Conservation (phyloP, 2,888 invertebrate species). For the Exephanes ischioxanthus region DNA sequence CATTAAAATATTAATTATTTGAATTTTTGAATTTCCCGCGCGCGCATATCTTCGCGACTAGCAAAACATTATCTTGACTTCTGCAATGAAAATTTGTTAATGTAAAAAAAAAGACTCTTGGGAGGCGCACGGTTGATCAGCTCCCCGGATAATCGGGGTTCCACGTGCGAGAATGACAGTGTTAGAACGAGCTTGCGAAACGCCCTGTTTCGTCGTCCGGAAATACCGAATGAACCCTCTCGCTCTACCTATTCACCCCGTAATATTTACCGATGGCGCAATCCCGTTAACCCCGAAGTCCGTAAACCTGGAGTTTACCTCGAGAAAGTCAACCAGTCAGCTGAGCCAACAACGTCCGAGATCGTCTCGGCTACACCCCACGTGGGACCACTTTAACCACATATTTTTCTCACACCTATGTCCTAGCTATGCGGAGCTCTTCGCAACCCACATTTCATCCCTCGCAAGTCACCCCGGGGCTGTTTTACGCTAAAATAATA, state of each 20-base stretch:
- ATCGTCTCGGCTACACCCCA: slow-evolving; percentile 43
- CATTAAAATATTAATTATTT: too few species aligned
- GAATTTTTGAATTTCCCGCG: neutral
- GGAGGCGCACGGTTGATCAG: neutral
- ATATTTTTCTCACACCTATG: slow-evolving; percentile 50
- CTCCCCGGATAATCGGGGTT: neutral
- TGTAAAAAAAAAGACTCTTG: too few species aligned
- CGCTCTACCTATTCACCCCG: neutral
- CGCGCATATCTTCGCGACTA: neutral
- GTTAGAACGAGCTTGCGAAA: neutral
- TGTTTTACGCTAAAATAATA: slow-evolving; percentile 42
- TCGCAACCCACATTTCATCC: slow-evolving; percentile 12
- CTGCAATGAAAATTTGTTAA: neutral
- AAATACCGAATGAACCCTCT: neutral
- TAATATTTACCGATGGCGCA: slow-evolving; percentile 1
- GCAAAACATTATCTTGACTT: neutral
- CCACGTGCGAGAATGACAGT: neutral
- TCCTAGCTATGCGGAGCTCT: neutral
- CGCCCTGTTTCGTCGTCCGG: neutral
- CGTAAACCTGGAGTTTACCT: too few species aligned
- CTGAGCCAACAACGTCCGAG: neutral
- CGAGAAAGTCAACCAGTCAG: neutral
- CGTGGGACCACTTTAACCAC: slow-evolving; percentile 65
- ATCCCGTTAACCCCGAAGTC: slow-evolving; percentile 15
- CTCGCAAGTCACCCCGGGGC: slow-evolving; percentile 37